These are phyloP conservation scores for Ciconia nigra DNA, from an alignment of 2,797 vertebrate species.

Conservation along the genomic window DNA sequence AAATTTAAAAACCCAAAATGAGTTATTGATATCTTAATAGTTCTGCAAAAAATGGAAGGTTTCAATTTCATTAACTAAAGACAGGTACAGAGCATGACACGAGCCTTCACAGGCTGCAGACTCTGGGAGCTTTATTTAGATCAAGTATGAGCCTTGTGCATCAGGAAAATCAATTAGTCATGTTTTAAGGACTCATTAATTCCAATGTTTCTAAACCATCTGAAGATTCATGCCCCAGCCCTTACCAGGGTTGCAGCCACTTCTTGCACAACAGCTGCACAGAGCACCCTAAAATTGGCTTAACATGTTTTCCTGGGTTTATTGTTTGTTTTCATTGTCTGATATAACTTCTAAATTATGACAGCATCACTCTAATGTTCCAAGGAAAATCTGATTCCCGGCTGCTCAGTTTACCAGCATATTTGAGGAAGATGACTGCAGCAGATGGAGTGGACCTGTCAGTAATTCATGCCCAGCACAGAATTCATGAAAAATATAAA, in stretches of 20 bases:
- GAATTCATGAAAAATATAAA: neutral
- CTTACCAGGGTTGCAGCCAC: neutral
- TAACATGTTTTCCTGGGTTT: neutral
- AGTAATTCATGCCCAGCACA: neutral
- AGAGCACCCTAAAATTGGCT: neutral
- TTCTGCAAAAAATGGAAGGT: neutral
- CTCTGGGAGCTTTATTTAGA: neutral
- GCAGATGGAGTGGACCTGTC: slow-evolving; percentile 20
- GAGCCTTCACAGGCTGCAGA: neutral
- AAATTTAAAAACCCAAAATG: neutral
- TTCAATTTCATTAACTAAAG: neutral
- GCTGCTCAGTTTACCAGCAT: neutral
- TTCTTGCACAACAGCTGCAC: neutral
- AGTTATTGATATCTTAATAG: neutral
- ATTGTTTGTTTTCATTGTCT: slow-evolving; percentile 22
- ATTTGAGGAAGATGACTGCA: slow-evolving; percentile 5
- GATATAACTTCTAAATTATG: neutral
- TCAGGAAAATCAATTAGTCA: neutral
- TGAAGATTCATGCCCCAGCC: neutral
- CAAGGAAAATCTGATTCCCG: neutral
- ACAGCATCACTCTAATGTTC: neutral
- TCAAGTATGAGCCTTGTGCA: neutral
- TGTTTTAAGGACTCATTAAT: slow-evolving; percentile 17
- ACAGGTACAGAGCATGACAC: neutral
- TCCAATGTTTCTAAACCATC: neutral